Evolutionary conservation across 2,888 invertebrate species (phyloP), one percentile per base, ranked within the genome.

Genomic region (Hirudinaria manillensis): DNA sequence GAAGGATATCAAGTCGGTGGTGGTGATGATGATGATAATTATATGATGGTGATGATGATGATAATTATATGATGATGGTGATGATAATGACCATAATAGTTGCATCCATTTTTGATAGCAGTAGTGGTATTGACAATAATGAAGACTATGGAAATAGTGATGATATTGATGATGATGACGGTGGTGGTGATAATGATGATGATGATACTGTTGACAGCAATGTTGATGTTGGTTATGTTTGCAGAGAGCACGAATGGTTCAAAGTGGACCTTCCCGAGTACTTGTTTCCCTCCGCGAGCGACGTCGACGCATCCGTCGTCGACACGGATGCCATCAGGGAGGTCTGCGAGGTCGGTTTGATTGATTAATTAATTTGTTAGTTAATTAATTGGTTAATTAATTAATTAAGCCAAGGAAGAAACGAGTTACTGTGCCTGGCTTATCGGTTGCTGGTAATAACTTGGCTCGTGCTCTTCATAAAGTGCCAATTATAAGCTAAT

Each of bases 171-270:
- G 38, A 10, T 38, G 38, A 10, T 38, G 38, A 38, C 10, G 38
- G 10, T 38, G 38, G 10, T 38, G 38, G 45, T 45, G 3, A 45
- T 45, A 16, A 45, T 61, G 61, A 29, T 61, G 61, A 61, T 61
- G 29, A 61, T 73, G 36, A n/a, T 32, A n/a, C 1, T 73, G 7
- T 7, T 34, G 65, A 34, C 21, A 13, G 21, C 65, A 1, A 16
- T 65, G n/a, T n/a, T 56, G 32, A 36, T 56, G n/a, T 3, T 36
- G 34, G 2, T 73, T 21, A 2, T 36, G 3, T 21, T 19, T 45
- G 29, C 81, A 90, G 90, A 80, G 96, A 96, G 84, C 97, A 99
- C 83, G 97, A 98, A 79, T 99, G 99, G 99, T 99, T 99, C 87
- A 94, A 94, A 85, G 93, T 93, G 83, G 98, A 99, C 80, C 88